Evolutionary conservation across 1,140 invertebrate genomes (phyloP).

Genomic region (Drosophila subpulchrella): DNA sequence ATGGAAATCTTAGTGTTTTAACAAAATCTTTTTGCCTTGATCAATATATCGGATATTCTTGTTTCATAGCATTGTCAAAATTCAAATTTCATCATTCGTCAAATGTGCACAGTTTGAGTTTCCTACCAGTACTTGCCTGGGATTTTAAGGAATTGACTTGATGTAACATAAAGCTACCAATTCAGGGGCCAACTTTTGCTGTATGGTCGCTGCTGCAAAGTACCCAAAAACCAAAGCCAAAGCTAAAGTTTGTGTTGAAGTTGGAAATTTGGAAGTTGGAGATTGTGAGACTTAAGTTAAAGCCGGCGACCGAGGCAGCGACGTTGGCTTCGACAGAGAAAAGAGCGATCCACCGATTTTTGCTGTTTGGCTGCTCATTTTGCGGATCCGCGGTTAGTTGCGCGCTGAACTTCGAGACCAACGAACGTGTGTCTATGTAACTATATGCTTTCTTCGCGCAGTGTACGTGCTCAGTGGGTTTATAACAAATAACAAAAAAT

Average conservation of each 20-base stretch:
- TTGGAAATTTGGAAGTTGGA: background rate
- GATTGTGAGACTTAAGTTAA: constrained; percentile 3
- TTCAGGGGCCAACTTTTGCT: constrained; percentile 7
- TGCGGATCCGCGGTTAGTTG: constrained; percentile 49
- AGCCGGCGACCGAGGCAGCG: constrained; percentile 13
- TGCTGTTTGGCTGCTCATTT: constrained; percentile 4
- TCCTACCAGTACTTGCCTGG: constrained; percentile 5
- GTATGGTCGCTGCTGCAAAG: background rate
- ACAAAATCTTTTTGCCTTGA: background rate
- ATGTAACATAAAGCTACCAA: constrained; percentile 48
- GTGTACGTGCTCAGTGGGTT: constrained; percentile 12
- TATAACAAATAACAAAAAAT: background rate
- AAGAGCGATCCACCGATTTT: constrained; percentile 32
- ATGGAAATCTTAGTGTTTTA: background rate
- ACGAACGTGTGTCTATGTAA: constrained; percentile 61
- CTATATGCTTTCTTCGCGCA: constrained; percentile 26
- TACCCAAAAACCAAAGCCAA: background rate
- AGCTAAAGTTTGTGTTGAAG: constrained; percentile 14
- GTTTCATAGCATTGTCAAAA: constrained; percentile 21
- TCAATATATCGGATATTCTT: background rate
- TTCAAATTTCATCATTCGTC: constrained; percentile 26
- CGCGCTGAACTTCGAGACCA: constrained; percentile 67
- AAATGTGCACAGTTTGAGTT: constrained; percentile 7
- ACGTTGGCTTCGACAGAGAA: constrained; percentile 1
- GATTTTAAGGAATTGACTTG: constrained; percentile 54